phyloP scores from a whole-genome alignment of 2,888 invertebrate genomes.

The Sinopyrophorus schimmeli region DNA sequence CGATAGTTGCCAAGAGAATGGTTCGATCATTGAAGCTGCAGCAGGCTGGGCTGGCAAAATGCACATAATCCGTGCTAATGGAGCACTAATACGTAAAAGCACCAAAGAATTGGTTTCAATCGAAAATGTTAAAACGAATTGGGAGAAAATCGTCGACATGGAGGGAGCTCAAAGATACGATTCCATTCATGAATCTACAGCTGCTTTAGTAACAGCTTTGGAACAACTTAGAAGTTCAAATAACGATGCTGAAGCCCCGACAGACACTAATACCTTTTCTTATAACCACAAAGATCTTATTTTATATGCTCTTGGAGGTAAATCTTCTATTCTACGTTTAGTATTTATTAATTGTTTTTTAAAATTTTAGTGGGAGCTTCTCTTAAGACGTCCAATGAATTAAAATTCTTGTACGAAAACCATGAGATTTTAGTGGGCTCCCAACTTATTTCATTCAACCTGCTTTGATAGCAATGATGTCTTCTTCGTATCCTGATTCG shows the following conservation, averaged over 20 bases:
- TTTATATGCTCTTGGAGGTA: conserved; percentile 90
- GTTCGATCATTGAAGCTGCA: conserved; percentile 79
- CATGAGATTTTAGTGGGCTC: conserved; percentile 79
- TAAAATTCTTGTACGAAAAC: conserved; percentile 86
- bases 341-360: too few relatives aligned
- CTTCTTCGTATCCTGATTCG: conserved; percentile 58
- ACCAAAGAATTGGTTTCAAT: conserved; percentile 69
- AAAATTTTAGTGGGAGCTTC: conserved; percentile 74
- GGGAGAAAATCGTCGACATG: conserved; percentile 84
- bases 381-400: too few relatives aligned
- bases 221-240: conserved; percentile 55
- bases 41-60: conserved; percentile 82
- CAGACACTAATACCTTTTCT: conserved; percentile 44
- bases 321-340: too few relatives aligned
- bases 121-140: conserved; percentile 81
- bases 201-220: conserved; percentile 60
- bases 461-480: conserved; percentile 66
- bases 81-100: conserved; percentile 62
- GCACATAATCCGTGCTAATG: conserved; percentile 63
- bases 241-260: conserved; percentile 30
- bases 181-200: conserved; percentile 65
- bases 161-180: conserved; percentile 61
- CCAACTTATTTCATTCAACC: conserved; percentile 88
- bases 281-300: conserved; percentile 73
- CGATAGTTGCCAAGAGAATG: conserved; percentile 83